phyloP scores from a whole-genome alignment of 2,113 vertebrate species.

The Eulemur macaco region DNA sequence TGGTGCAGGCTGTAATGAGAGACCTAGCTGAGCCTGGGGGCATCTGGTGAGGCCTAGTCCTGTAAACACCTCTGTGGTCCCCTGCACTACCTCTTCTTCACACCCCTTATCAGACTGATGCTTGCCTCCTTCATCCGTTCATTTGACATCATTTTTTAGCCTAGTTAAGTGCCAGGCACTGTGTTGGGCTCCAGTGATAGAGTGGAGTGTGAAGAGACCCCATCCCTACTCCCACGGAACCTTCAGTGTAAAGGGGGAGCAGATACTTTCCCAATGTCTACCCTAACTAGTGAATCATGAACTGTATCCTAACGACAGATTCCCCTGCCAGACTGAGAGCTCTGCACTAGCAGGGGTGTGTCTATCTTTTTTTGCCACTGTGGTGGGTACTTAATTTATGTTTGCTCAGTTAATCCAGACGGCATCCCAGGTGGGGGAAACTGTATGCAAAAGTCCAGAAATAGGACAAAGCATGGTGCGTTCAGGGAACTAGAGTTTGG shows the following conservation, averaged over 20 bases:
- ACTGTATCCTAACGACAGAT: fast-evolving
- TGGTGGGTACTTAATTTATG: background rate
- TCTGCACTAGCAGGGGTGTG: background rate
- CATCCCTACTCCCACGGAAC: background rate
- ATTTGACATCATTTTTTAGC: background rate
- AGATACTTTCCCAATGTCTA: fast-evolving
- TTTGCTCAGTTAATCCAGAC: background rate
- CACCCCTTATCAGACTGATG: background rate
- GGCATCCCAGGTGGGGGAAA: background rate
- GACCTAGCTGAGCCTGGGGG: background rate
- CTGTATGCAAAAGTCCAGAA: conserved; percentile 33
- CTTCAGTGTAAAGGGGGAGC: background rate
- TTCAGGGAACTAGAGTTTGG: background rate
- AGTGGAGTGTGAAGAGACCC: background rate
- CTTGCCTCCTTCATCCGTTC: background rate
- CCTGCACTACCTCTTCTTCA: background rate
- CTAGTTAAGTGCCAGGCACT: background rate
- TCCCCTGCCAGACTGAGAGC: background rate
- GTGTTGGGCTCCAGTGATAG: background rate
- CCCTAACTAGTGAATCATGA: background rate
- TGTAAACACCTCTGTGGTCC: background rate
- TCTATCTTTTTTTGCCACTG: background rate
- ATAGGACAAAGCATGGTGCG: background rate
- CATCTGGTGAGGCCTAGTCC: background rate
- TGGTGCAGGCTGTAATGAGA: background rate